Base-by-base conservation (phyloP, 2,797 vertebrate species). In the Halcyon badia region DNA sequence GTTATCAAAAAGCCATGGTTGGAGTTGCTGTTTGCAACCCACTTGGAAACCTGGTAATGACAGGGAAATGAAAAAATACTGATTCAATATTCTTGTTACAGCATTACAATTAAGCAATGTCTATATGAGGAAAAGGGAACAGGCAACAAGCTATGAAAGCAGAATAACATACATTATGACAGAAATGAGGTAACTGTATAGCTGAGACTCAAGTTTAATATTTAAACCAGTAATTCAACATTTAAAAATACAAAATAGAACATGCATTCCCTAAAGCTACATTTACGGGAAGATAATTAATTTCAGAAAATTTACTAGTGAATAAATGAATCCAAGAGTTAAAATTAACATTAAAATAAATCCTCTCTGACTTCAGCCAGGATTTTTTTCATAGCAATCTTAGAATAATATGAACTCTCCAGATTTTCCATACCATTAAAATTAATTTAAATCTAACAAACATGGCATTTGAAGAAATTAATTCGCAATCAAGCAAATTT, bases 1-100 rank as follows among this genome's bases (percentile, higher is more conserved):
- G 98, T 97, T 89, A 99, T 82, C 90, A 98, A 96, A 94, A 99
- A 98, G 35, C 98, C 98, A 3, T 98, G 98, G 73, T 98, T 92
- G 75, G 87, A 90, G n/a, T 16, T 93, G 64, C 97, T 98, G 93
- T 98, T 98, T 56, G 51, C 69, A 87, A 99, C 97, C 99, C 99
- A 99, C 90, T 97, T 98, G 62, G 97, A 99, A 64, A 99, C 98
- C 98, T 98, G 44, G 69, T 64, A 52, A 85, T 20, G 39, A 90
- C 5, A 89, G 17, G 5, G 48, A 89, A 93, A 86, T 56, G 8
- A 73, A 81, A 90, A 81, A 89, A 80, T 68, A 62, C 9, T 58
- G 68, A 77, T 85, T 95, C 62, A 54, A 69, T 89, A 73, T 65
- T 76, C 33, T 62, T 73, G 33, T 51, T 51, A 49, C 16, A 77